Percentiles rank a stretch among this genome's conserved stretches.
Evolutionary conservation across 2,888 invertebrate genomes (phyloP).

Genomic region (Pherbina coryleti): DNA sequence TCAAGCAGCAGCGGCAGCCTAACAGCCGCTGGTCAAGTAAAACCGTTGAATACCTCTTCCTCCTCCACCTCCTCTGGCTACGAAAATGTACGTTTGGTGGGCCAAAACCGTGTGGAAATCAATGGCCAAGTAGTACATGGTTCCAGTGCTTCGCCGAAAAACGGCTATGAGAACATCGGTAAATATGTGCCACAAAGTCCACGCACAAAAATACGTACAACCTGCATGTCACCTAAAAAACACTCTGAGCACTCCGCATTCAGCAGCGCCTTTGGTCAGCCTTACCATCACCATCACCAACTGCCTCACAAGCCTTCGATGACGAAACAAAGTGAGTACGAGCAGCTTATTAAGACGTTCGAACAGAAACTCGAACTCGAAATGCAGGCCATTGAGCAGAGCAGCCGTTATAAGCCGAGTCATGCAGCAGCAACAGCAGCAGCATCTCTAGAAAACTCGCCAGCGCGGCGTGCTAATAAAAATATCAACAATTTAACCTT

Average conservation of each 20-base stretch:
- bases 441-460: slow-evolving; percentile 43
- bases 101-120: slow-evolving; percentile 66
- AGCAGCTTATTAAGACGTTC: slow-evolving; percentile 71
- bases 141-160: slow-evolving; percentile 49
- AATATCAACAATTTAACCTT: slow-evolving; percentile 68
- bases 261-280: slow-evolving; percentile 51
- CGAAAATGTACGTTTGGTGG: slow-evolving; percentile 72
- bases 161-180: slow-evolving; percentile 73
- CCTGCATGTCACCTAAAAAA: slow-evolving; percentile 72
- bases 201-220: slow-evolving; percentile 71
- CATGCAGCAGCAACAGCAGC: slow-evolving; percentile 35
- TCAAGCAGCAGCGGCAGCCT: slow-evolving; percentile 51
- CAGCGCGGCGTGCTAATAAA: slow-evolving; percentile 60
- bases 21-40: slow-evolving; percentile 39
- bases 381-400: slow-evolving; percentile 69
- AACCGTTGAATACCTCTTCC: slow-evolving; percentile 24
- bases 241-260: slow-evolving; percentile 57
- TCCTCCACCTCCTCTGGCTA: slow-evolving; percentile 65
- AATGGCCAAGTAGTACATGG: slow-evolving; percentile 51
- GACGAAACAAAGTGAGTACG: slow-evolving; percentile 62
- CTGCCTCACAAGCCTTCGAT: slow-evolving; percentile 46
- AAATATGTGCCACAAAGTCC: slow-evolving; percentile 69
- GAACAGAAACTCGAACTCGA: slow-evolving; percentile 72
- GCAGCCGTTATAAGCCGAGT: slow-evolving; percentile 51
- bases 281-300: slow-evolving; percentile 39